Conservation (phyloP, 1,140 invertebrate species). For the Diorhabda sublineata region DNA sequence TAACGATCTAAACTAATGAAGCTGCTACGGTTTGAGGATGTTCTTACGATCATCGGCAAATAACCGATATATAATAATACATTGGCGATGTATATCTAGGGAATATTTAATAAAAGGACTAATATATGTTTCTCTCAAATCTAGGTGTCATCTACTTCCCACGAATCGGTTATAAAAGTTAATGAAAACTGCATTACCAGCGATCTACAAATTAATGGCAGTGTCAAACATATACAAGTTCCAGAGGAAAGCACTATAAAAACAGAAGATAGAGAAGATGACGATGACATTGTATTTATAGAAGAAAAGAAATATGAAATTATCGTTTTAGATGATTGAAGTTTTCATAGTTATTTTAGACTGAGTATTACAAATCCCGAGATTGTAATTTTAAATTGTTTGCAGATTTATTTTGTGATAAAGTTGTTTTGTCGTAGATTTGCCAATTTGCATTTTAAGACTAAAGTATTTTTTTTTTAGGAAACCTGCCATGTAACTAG, state of each 20-base stretch:
- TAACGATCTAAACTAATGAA: too few species aligned
- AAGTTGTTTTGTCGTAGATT: too few species aligned
- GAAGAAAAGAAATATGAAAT: not conserved
- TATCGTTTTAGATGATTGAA: conserved; percentile 2
- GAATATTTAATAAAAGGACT: not conserved
- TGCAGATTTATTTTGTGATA: too few species aligned
- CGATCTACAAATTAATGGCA: not conserved
- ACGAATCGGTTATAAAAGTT: not conserved
- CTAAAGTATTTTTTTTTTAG: too few species aligned
- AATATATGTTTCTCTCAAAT: not conserved
- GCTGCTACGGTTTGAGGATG: too few species aligned
- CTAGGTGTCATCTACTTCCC: not conserved
- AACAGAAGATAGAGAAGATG: not conserved
- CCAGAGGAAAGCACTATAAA: not conserved
- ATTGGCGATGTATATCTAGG: too few species aligned
- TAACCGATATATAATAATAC: too few species aligned
- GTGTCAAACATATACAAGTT: not conserved
- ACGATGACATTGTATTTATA: conserved; percentile 2
- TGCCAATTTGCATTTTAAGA: too few species aligned
- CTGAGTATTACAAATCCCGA: not conserved
- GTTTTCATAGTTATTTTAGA: not conserved
- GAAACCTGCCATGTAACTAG: too few species aligned
- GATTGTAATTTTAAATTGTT: too few species aligned
- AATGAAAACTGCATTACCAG: not conserved
- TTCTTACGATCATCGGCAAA: too few species aligned